phyloP scores from a whole-genome alignment of 2,113 vertebrate genomes.

The Platichthys flesus region DNA sequence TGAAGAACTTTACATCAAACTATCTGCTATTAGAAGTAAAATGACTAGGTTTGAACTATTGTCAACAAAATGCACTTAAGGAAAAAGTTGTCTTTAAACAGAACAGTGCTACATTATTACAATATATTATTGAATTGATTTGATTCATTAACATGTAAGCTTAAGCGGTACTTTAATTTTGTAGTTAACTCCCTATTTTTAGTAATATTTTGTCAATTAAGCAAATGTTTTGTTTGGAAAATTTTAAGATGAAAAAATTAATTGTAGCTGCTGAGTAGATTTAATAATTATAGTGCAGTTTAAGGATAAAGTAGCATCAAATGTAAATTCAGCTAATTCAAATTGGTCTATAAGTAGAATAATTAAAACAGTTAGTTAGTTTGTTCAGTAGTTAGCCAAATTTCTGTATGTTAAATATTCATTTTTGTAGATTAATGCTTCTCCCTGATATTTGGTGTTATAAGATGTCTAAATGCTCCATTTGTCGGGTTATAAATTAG shows the following conservation, averaged over 20 bases:
- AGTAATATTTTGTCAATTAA: not conserved
- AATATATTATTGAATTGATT: too few relatives aligned
- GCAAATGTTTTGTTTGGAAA: not conserved
- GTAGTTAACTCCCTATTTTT: not conserved
- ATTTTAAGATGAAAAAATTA: not conserved
- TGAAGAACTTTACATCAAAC: constrained; percentile 5
- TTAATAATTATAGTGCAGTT: not conserved
- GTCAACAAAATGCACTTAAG: not conserved
- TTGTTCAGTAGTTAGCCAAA: not conserved
- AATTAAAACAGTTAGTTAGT: not conserved
- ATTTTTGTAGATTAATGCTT: too few relatives aligned
- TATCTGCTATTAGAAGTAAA: not conserved
- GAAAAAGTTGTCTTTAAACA: not conserved
- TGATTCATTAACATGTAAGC: too few relatives aligned
- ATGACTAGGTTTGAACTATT: not conserved
- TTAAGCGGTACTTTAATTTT: not conserved
- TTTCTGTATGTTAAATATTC: not conserved
- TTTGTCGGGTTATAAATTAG: not conserved
- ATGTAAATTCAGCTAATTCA: not conserved
- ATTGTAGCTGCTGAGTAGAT: not conserved
- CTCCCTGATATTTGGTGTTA: too few relatives aligned
- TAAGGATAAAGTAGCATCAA: not conserved
- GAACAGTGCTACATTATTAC: not conserved
- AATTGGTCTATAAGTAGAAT: not conserved
- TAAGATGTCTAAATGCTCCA: too few relatives aligned